These are phyloP conservation scores for Orbicella faveolata DNA, from an alignment of 64 coral and sea anemone genomes.

Conservation along the genomic window DNA sequence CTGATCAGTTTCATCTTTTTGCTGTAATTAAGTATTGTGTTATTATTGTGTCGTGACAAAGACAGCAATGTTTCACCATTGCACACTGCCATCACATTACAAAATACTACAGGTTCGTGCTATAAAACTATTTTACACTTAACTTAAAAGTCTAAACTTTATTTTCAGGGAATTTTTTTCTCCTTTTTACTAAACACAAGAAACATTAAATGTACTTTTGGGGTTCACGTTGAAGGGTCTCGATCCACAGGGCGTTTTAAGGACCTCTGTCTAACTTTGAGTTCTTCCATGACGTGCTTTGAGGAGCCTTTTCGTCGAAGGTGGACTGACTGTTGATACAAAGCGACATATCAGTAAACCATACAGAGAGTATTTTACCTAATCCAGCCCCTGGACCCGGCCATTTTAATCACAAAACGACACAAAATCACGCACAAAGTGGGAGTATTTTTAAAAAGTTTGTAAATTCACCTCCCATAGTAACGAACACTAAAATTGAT, in stretches of 20 bases:
- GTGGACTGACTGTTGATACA: constrained; percentile 54
- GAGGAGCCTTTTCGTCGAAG: constrained; percentile 70
- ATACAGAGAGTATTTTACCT: too few relatives aligned
- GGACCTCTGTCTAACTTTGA: constrained; percentile 62
- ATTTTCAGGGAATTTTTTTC: not conserved
- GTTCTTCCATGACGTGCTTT: constrained; percentile 73
- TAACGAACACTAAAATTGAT: too few relatives aligned
- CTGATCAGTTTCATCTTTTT: not conserved
- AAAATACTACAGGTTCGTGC: not conserved
- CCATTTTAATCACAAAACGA: too few relatives aligned
- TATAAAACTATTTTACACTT: not conserved
- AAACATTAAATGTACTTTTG: not conserved
- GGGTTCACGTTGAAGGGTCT: not conserved
- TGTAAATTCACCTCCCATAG: too few relatives aligned
- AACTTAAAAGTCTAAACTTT: not conserved
- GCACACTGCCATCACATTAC: not conserved
- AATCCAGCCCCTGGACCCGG: too few relatives aligned
- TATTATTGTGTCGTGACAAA: not conserved
- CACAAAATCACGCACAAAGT: too few relatives aligned
- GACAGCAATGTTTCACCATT: not conserved
- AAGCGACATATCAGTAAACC: not conserved
- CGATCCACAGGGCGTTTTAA: constrained; percentile 34
- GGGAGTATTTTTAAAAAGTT: too few relatives aligned
- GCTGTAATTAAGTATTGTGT: not conserved
- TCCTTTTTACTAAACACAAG: not conserved